Base-by-base conservation (phyloP, 2,888 invertebrate species). In the Patella pellucida region DNA sequence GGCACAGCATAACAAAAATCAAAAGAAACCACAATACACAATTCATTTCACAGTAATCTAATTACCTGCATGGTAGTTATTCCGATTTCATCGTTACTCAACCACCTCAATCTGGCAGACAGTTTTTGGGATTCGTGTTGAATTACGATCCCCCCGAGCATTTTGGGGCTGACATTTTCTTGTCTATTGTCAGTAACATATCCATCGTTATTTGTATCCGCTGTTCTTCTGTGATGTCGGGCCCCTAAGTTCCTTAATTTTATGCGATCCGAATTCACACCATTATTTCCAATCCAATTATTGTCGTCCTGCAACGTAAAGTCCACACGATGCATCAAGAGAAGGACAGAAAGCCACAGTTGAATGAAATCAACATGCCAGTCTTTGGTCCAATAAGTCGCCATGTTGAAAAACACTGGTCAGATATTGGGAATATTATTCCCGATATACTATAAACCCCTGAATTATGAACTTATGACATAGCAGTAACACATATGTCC, bases 41-140 rank as follows among this genome's bases (percentile, higher is more conserved):
- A 68, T 69, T 52, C 16, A 2, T 19, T 14, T 50, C n/a, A n/a
- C 27, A 27, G 15, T 11, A 15, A 41, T n/a, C 23, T 56, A 31
- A 69, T 78, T 78, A 91, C 91, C 90, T 92, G 92, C 90, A 92
- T 90, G 11, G 84, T 85, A 16, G 89, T 88, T 50, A 91, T 89
- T 76, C 91, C 91, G 71, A 92, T 84, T 85, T 92, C 92, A 78
- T 91, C 89, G 85, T 91, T 91, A 75, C 87, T 88, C 3, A 91
- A 80, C 81, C 85, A 85, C 67, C 90, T 79, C 2, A 92, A 79
- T 75, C 87, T 86, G 15, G 86, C 85, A 7, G 90, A 88, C 50
- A 92, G 78, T 75, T 84, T 86, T 70, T 84, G 83, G 1, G 89
- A 88, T 77, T 89, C 89, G 62, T 86, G 83, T 69, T 85, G 81